Conservation (phyloP, 2,888 invertebrate species). For the Erpobdella octoculata region DNA sequence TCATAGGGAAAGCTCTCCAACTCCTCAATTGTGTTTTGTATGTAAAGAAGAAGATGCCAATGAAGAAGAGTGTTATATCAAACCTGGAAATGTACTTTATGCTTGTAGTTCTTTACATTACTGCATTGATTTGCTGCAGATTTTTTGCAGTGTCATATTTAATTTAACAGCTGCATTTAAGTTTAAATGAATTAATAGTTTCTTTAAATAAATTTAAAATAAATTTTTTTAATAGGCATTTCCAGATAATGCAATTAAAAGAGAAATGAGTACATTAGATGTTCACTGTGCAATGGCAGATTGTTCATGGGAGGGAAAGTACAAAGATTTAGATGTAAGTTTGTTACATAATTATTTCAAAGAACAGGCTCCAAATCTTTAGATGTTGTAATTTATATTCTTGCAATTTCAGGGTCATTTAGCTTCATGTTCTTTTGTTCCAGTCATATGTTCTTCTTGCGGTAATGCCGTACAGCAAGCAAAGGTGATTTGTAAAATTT, state of each 20-base stretch:
- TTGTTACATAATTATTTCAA: not conserved
- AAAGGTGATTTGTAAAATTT: not conserved
- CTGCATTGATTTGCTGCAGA: too few species aligned
- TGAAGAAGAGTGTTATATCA: not conserved
- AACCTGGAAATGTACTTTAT: not conserved
- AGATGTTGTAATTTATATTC: not conserved
- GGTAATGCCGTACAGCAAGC: not conserved
- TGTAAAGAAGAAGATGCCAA: not conserved
- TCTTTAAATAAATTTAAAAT: not conserved
- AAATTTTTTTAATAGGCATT: conserved; percentile 29
- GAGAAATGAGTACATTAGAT: conserved; percentile 29
- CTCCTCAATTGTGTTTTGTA: not conserved
- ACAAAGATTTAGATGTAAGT: conserved; percentile 44
- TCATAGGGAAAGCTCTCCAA: too few species aligned
- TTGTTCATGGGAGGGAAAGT: conserved; percentile 44
- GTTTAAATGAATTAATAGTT: not conserved
- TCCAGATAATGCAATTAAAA: conserved; percentile 34
- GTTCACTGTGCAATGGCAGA: conserved; percentile 37
- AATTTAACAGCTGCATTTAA: not conserved
- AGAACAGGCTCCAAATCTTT: too few species aligned
- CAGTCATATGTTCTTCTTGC: not conserved
- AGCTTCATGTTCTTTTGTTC: not conserved
- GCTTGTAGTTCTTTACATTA: too few species aligned
- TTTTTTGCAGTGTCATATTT: too few species aligned
- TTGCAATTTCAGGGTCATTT: not conserved